These are phyloP conservation scores for Drosophila sp. DNA, from an alignment of 1,140 invertebrate species.

Conservation along the genomic window DNA sequence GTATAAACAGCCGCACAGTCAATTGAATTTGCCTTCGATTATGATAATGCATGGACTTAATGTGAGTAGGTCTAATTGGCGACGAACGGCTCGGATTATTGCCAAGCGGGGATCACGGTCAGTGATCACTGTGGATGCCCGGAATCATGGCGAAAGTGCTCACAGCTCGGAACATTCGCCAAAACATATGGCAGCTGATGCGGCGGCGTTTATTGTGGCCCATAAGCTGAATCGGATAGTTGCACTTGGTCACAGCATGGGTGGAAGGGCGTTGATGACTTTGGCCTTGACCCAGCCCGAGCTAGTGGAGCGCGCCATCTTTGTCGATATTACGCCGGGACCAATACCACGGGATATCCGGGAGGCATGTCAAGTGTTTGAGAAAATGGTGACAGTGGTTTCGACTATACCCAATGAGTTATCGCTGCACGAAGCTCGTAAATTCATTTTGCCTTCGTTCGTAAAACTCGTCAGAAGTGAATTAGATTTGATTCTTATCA, in stretches of 20 bases:
- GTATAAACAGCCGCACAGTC: slow-evolving; percentile 34
- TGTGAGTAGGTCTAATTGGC: slow-evolving; percentile 93
- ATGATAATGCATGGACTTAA: slow-evolving; percentile 93
- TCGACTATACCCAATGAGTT: slow-evolving; percentile 23
- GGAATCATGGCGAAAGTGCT: slow-evolving; percentile 95
- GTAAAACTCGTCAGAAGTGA: neutral
- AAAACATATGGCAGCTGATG: slow-evolving; percentile 89
- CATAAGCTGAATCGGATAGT: slow-evolving; percentile 28
- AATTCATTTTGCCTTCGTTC: slow-evolving; percentile 16
- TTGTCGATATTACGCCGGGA: slow-evolving; percentile 50
- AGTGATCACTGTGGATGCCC: slow-evolving; percentile 91
- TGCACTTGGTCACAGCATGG: slow-evolving; percentile 40
- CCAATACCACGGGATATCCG: slow-evolving; percentile 2
- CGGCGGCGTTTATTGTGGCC: slow-evolving; percentile 21
- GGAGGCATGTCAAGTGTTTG: slow-evolving; percentile 15
- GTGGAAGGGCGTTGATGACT: slow-evolving; percentile 49
- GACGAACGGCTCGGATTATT: slow-evolving; percentile 55
- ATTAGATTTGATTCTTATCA: slow-evolving; percentile 7
- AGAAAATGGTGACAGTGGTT: slow-evolving; percentile 23
- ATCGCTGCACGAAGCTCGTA: slow-evolving; percentile 16
- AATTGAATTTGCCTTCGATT: slow-evolving; percentile 85
- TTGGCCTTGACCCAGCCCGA: slow-evolving; percentile 40
- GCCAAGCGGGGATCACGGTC: slow-evolving; percentile 18
- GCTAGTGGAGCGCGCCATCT: slow-evolving; percentile 41
- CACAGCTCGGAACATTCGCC: slow-evolving; percentile 90